Evolutionary conservation across 2,113 vertebrate species (phyloP).

Genomic region (Dipodomys ordii): DNA sequence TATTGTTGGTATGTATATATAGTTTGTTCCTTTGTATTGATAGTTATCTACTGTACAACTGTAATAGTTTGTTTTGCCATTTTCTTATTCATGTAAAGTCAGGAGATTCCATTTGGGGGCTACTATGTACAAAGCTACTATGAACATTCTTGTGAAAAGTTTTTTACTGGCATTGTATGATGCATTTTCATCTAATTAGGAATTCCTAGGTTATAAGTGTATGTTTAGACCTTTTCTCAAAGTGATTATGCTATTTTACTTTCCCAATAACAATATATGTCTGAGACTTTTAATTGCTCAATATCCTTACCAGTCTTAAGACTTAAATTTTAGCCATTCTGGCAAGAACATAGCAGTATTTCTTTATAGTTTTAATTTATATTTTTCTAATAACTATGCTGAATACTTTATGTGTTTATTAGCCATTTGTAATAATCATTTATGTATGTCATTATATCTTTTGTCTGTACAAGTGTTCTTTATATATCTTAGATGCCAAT

Average conservation of each 20-base stretch:
- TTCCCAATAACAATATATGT: slow-evolving; percentile 8
- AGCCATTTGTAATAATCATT: slow-evolving; percentile 21
- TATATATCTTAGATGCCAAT: slow-evolving; percentile 16
- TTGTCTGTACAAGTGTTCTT: neutral
- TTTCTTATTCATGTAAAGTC: slow-evolving; percentile 17
- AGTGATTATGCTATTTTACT: neutral
- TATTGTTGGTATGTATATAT: neutral
- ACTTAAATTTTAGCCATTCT: slow-evolving; percentile 19
- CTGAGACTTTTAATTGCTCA: slow-evolving; percentile 8
- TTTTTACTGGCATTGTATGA: slow-evolving; percentile 45
- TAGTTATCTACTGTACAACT: neutral
- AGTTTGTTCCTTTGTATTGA: neutral
- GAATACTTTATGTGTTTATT: neutral
- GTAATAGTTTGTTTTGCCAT: neutral
- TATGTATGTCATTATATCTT: slow-evolving; percentile 10
- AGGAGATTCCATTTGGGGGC: neutral
- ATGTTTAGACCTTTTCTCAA: slow-evolving; percentile 16
- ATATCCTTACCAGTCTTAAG: neutral
- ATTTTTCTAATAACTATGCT: slow-evolving; percentile 9
- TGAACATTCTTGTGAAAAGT: neutral
- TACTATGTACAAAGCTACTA: slow-evolving; percentile 31
- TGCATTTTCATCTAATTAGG: slow-evolving; percentile 40
- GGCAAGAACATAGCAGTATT: neutral
- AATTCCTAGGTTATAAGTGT: slow-evolving; percentile 11
- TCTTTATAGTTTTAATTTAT: slow-evolving; percentile 28